These are phyloP conservation scores for Anastrepha ludens DNA, from an alignment of 1,140 invertebrate genomes.

Conservation along the genomic window DNA sequence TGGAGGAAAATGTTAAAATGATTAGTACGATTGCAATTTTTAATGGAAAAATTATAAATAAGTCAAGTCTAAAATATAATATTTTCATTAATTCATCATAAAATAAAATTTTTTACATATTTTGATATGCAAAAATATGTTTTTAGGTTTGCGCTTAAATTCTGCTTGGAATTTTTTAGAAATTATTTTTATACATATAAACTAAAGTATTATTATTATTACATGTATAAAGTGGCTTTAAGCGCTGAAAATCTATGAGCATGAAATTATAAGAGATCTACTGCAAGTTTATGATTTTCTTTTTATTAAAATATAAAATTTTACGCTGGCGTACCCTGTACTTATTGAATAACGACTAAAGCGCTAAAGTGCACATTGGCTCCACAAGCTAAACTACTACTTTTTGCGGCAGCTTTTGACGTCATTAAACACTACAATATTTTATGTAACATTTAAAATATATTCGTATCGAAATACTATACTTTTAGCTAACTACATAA, in stretches of 20 bases:
- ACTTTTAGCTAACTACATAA: conserved; percentile 26
- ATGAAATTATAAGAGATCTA: no score
- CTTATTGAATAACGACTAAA: not conserved
- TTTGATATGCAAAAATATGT: not conserved
- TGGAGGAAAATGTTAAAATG: conserved; percentile 32
- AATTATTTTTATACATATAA: no score
- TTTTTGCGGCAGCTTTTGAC: not conserved
- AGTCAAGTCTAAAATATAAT: no score
- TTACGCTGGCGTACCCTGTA: not conserved
- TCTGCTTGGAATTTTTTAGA: conserved; percentile 38
- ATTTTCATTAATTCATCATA: no score
- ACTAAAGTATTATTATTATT: no score
- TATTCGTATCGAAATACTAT: not conserved
- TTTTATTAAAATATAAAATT: not conserved
- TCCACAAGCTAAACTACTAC: not conserved
- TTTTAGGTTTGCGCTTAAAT: not conserved
- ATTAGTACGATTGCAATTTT: not conserved
- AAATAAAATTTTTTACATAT: no score
- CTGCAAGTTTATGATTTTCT: no score
- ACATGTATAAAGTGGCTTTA: no score
- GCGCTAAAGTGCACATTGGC: not conserved
- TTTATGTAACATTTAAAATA: not conserved
- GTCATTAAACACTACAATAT: not conserved
- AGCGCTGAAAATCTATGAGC: no score
- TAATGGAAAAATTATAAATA: not conserved